Evolutionary conservation across 2,797 vertebrate species (phyloP), one percentile per base, ranked within the genome.

Genomic region (Malurus splendens): DNA sequence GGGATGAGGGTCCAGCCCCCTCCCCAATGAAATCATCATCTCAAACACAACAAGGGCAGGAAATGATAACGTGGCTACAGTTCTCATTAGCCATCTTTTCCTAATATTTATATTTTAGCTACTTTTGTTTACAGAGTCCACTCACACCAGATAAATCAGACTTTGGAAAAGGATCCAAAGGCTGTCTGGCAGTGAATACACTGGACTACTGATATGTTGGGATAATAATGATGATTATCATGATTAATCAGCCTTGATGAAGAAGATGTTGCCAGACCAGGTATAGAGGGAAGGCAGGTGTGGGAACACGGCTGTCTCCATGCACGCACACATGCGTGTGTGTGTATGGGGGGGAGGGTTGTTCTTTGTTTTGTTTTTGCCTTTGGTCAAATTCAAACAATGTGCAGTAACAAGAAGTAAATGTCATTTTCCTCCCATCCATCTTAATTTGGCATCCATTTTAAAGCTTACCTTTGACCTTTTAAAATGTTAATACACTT

Each of bases 331-430:
- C 38, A 2, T 44, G 56, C 3, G 2, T 64, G 45, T 12, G 0
- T 61, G 36, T 12, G 9, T 12, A 8, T 11, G 30, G 52, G 50
- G 59, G 52, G 41, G 44, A 59, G 66, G 61, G 30, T 0, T 86
- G 67, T 36, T 87, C 93, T 94, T 90, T 93, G 90, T 94, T 93
- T 95, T 95, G 93, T 81, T 96, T 97, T 96, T 92, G 95, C 92
- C 93, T 96, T 92, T 92, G 95, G 96, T 96, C 95, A 94, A 89
- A 95, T 91, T 92, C 93, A 91, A 94, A 94, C 92, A 92, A 90
- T 84, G 84, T 84, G 80, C 91, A 88, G 77, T 83, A 92, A 96
- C 94, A 95, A 90, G 95, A 93, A 90, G 78, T 91, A 93, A 96
- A 95, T 93, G 93, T 89, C 92, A 87, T 96, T 94, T 90, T 95